phyloP scores from a whole-genome alignment of 2,888 invertebrate species.

The Mesorhabditis sp. region DNA sequence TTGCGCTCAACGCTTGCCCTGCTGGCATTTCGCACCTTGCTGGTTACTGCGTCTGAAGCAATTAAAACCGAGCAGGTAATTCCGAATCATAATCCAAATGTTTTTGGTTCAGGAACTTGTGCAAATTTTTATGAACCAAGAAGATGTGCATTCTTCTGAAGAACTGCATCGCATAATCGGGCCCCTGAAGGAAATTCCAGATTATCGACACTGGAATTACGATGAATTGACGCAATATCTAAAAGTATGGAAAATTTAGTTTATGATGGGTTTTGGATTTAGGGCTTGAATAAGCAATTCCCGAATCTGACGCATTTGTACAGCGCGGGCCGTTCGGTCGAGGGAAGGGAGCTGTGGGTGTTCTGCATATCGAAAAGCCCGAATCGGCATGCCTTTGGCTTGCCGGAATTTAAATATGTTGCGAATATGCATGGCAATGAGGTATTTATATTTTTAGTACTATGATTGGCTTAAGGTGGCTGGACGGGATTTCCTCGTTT shows the following conservation, averaged over 20 bases:
- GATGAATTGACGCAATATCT: constrained; percentile 21
- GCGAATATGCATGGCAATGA: constrained; percentile 97
- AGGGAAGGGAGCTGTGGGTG: constrained; percentile 80
- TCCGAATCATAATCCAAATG: constrained; percentile 15
- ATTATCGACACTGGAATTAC: constrained; percentile 34
- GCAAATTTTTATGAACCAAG: constrained; percentile 8
- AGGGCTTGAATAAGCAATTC: constrained; percentile 36
- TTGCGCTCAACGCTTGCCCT: too few species aligned
- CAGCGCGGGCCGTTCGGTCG: constrained; percentile 78
- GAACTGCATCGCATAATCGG: background rate
- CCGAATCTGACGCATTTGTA: constrained; percentile 58
- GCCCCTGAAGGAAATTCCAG: constrained; percentile 4
- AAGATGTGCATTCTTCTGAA: background rate
- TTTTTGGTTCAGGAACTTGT: constrained; percentile 18
- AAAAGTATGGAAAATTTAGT: constrained; percentile 10
- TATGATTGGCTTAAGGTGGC: constrained; percentile 61
- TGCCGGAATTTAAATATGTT: constrained; percentile 87
- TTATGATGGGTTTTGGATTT: constrained; percentile 6
- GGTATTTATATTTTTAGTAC: constrained; percentile 60
- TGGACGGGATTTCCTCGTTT: constrained; percentile 77
- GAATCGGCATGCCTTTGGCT: constrained; percentile 73
- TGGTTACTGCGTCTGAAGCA: background rate
- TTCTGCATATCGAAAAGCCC: constrained; percentile 80
- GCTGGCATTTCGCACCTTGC: background rate
- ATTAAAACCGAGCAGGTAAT: background rate